A percentile compares a stretch with the other conserved stretches of the same genome.
Conservation (phyloP, 2,797 vertebrate species). For the Lacerta viridis region DNA sequence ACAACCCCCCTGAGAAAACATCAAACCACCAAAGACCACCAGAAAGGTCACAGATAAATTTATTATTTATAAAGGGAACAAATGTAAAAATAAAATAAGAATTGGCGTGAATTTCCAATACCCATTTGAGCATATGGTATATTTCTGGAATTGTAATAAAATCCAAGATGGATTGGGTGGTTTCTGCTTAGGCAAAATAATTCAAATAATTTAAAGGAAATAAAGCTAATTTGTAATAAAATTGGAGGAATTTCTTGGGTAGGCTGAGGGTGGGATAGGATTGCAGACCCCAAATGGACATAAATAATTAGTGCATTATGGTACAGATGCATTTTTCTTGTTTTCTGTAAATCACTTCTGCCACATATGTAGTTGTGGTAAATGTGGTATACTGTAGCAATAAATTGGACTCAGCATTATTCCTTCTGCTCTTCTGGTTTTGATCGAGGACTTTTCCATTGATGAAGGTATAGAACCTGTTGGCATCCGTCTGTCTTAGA, state of each 20-base stretch:
- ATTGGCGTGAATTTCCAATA: slow-evolving; percentile 35
- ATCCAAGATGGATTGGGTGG: too few species aligned
- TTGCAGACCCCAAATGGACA: neutral
- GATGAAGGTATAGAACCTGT: neutral
- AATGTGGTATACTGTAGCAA: too few species aligned
- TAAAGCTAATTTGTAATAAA: neutral
- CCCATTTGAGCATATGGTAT: slow-evolving; percentile 38
- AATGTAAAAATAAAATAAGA: slow-evolving; percentile 19
- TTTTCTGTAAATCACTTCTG: too few species aligned
- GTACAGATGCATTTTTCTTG: too few species aligned
- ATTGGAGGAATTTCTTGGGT: neutral
- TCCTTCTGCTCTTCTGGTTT: neutral
- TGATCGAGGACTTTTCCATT: neutral
- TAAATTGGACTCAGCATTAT: too few species aligned
- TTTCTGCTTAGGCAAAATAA: neutral
- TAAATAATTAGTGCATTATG: neutral
- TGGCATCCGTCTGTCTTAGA: too few species aligned
- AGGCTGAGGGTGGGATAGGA: neutral
- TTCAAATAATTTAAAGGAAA: neutral
- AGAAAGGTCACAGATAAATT: slow-evolving; percentile 53
- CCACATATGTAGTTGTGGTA: too few species aligned
- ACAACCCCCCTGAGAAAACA: too few species aligned
- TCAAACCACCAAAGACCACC: neutral
- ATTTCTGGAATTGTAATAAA: slow-evolving; percentile 12
- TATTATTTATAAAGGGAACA: slow-evolving; percentile 68